phyloP scores from a whole-genome alignment of 2,113 vertebrate genomes.

The Mystacornis crossleyi region DNA sequence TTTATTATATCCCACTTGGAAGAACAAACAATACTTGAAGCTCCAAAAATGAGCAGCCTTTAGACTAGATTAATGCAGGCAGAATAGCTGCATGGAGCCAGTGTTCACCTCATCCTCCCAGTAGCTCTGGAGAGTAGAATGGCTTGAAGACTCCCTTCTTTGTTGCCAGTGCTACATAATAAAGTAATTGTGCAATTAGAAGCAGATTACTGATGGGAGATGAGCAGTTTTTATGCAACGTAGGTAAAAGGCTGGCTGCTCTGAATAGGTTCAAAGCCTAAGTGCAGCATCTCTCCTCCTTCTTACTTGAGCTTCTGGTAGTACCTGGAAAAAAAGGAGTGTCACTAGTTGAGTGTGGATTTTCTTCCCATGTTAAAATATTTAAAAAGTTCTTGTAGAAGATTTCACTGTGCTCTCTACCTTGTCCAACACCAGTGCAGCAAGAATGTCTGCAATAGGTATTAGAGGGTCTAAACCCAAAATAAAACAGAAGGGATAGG shows the following conservation, averaged over 20 bases:
- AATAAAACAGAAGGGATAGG: neutral
- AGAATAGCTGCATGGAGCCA: neutral
- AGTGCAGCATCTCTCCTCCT: neutral
- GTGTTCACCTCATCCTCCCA: neutral
- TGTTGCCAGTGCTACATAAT: slow-evolving; percentile 34
- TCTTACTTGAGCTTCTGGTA: neutral
- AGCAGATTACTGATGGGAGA: slow-evolving; percentile 23
- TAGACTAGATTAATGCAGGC: slow-evolving; percentile 24
- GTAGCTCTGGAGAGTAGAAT: neutral
- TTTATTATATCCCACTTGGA: slow-evolving; percentile 34
- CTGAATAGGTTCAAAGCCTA: neutral
- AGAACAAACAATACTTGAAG: slow-evolving; percentile 31
- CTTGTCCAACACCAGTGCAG: neutral
- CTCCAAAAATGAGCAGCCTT: slow-evolving; percentile 10
- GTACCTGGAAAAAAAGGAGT: neutral
- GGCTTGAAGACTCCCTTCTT: slow-evolving; percentile 11
- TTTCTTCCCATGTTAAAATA: neutral
- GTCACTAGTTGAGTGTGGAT: neutral
- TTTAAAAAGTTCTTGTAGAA: neutral
- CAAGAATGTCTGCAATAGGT: neutral
- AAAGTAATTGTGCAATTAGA: slow-evolving; percentile 56
- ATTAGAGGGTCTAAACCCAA: neutral
- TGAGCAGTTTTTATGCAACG: neutral
- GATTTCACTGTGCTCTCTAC: neutral
- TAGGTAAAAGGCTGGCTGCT: neutral